phyloP scores from a whole-genome alignment of 2,888 invertebrate genomes.

The Spodoptera exigua region DNA sequence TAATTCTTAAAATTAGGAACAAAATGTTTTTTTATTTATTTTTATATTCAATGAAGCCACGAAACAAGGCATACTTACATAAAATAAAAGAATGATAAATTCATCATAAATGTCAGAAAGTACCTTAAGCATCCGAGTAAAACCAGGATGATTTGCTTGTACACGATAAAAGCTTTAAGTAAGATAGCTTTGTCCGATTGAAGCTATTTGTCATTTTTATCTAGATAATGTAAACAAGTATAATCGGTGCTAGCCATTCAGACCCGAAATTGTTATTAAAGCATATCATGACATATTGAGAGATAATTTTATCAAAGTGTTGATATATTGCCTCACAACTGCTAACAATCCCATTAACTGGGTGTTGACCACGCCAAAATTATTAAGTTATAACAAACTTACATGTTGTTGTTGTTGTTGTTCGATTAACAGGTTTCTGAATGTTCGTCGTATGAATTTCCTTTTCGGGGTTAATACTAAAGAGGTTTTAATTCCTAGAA shows the following conservation, averaged over 20 bases:
- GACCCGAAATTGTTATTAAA: constrained; percentile 77
- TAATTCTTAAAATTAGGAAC: too few relatives aligned
- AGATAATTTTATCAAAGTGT: constrained; percentile 63
- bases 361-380: constrained; percentile 39
- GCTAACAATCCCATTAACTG: constrained; percentile 52
- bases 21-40: too few relatives aligned
- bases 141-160: too few relatives aligned
- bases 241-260: constrained; percentile 76
- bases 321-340: constrained; percentile 64
- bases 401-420: constrained; percentile 11
- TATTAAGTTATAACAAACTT: constrained; percentile 14
- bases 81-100: too few relatives aligned
- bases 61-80: too few relatives aligned
- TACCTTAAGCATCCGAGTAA: too few relatives aligned
- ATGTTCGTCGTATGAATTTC: not conserved
- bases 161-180: constrained; percentile 31
- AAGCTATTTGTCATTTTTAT: constrained; percentile 77
- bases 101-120: too few relatives aligned
- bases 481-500: too few relatives aligned
- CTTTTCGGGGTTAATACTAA: too few relatives aligned
- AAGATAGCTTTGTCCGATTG: constrained; percentile 33
- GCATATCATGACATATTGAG: constrained; percentile 69
- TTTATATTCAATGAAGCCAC: too few relatives aligned
- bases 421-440: constrained; percentile 1
- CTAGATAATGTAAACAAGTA: constrained; percentile 71